Conservation (phyloP, 2,888 invertebrate genomes). For the Malachius bipustulatus region DNA sequence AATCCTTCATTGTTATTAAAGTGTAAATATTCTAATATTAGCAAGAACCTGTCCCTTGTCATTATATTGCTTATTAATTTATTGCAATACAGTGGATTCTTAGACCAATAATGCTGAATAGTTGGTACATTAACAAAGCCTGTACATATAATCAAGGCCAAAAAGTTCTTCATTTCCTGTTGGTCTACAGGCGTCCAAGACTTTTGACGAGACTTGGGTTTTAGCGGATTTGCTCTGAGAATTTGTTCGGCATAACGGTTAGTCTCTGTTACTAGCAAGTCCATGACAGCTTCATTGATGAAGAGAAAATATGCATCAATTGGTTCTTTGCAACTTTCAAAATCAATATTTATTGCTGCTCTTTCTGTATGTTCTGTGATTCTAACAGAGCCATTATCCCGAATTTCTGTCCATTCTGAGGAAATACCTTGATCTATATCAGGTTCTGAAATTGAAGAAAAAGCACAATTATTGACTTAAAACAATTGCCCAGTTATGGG, state of each 20-base stretch:
- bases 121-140: not conserved
- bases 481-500: no score
- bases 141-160: not conserved
- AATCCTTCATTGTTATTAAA: slow-evolving; percentile 1
- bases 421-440: no score
- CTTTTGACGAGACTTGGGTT: not conserved
- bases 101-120: not conserved
- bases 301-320: no score
- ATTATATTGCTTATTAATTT: not conserved
- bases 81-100: not conserved
- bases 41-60: not conserved
- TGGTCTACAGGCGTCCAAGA: not conserved
- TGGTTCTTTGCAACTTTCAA: no score
- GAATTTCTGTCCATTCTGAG: no score
- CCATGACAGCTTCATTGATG: not conserved
- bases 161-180: not conserved
- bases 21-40: not conserved
- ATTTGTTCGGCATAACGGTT: not conserved
- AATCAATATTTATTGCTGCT: no score
- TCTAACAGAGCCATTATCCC: no score
- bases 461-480: no score
- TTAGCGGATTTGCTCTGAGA: not conserved
- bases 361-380: no score
- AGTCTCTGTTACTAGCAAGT: not conserved
- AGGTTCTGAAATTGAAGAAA: no score